Evolutionary conservation across 2,113 vertebrate species (phyloP).

Genomic region (Antigone vipio): DNA sequence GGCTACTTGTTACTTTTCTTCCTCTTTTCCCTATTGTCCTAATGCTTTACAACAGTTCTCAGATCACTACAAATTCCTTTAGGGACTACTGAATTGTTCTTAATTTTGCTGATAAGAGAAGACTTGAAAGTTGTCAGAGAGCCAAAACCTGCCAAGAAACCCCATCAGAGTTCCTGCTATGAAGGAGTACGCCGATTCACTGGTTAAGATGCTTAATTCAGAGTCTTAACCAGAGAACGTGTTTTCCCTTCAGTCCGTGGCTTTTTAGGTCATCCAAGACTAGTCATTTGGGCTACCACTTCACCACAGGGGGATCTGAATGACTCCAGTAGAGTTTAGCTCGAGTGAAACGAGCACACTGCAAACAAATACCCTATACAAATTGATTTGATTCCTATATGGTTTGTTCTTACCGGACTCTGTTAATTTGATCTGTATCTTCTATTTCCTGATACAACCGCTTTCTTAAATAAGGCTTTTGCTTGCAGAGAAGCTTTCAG

Average conservation of each 20-base stretch:
- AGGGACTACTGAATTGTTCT: background rate
- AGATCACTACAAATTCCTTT: background rate
- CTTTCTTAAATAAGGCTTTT: background rate
- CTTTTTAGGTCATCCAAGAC: background rate
- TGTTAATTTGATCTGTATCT: background rate
- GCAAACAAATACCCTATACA: background rate
- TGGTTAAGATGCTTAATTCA: background rate
- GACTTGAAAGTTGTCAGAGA: background rate
- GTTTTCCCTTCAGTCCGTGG: background rate
- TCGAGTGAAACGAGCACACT: background rate
- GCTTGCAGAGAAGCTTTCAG: background rate
- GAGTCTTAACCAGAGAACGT: background rate
- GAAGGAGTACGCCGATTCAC: accelerated
- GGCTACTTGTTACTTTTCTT: background rate
- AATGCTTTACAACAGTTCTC: background rate
- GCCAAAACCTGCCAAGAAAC: background rate
- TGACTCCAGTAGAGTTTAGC: background rate
- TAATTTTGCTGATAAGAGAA: background rate
- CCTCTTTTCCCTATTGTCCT: background rate
- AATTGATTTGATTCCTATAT: background rate
- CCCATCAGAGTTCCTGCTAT: background rate
- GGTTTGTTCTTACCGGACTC: background rate
- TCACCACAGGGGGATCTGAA: background rate
- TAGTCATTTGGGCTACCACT: background rate
- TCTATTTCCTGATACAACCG: background rate